Percentiles rank a stretch among this genome's conserved stretches.
Evolutionary conservation across 2,797 vertebrate genomes (phyloP).

Genomic region (Arctocebus calabarensis): DNA sequence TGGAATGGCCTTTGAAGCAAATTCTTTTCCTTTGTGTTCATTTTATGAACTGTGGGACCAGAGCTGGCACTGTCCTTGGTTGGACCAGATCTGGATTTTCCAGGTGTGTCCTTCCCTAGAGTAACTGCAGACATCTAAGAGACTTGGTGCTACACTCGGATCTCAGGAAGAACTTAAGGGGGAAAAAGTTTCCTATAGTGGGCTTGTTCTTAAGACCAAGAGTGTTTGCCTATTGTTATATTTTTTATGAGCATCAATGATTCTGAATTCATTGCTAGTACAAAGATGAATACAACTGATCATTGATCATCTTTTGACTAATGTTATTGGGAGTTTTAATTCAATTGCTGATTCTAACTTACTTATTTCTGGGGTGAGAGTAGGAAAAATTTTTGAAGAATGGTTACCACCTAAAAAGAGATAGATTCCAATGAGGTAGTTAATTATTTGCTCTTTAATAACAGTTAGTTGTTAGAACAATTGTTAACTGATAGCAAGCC

Average conservation of each 20-base stretch:
- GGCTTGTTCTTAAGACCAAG: neutral
- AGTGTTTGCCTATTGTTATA: neutral
- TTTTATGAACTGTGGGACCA: neutral
- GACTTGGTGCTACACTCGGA: no score
- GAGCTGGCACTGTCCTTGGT: neutral
- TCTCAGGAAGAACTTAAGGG: neutral
- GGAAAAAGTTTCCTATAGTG: neutral
- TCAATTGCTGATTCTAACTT: slow-evolving; percentile 17
- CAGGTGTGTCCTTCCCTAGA: neutral
- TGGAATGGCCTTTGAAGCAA: neutral
- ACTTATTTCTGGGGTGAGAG: neutral
- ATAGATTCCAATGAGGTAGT: neutral
- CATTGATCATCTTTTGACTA: slow-evolving; percentile 10
- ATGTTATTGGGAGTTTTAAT: slow-evolving; percentile 3
- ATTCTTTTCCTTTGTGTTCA: neutral
- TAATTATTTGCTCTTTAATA: slow-evolving; percentile 31
- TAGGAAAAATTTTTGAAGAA: neutral
- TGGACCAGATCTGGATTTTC: neutral
- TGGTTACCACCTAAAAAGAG: slow-evolving; percentile 6
- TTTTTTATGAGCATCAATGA: neutral
- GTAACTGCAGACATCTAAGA: neutral
- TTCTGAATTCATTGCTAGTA: neutral
- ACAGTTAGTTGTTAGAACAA: neutral
- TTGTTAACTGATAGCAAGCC: neutral
- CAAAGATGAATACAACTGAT: neutral